Percentiles rank a stretch among this genome's conserved stretches.
Conservation (phyloP, 2,888 invertebrate species). For the Synanthedon myopaeformis region DNA sequence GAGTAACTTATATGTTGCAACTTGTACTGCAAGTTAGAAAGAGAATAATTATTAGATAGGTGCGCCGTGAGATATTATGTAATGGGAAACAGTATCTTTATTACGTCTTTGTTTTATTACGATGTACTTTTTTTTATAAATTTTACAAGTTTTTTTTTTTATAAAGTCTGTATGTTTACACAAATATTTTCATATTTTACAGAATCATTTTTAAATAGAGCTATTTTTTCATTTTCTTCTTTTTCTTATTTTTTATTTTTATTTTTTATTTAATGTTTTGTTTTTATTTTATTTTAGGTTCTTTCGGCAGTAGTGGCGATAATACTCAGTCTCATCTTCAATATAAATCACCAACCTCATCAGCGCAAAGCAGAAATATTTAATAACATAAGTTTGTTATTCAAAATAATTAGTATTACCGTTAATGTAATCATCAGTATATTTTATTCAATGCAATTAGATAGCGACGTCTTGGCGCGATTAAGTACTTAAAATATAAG, state of each 20-base stretch:
- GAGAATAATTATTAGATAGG: too few relatives aligned
- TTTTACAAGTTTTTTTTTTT: too few relatives aligned
- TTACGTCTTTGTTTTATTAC: too few relatives aligned
- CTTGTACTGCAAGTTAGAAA: too few relatives aligned
- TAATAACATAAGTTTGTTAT: conserved; percentile 70
- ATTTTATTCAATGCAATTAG: conserved; percentile 68
- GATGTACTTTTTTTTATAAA: too few relatives aligned
- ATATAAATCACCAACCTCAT: conserved; percentile 73
- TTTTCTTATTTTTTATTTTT: conserved; percentile 13
- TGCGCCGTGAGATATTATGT: too few relatives aligned
- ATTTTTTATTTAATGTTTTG: conserved; percentile 22
- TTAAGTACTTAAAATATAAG: neutral
- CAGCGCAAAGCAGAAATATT: conserved; percentile 70
- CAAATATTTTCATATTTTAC: neutral
- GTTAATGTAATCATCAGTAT: conserved; percentile 73
- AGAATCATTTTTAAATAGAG: conserved; percentile 5
- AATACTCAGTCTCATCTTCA: conserved; percentile 68
- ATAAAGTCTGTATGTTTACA: neutral
- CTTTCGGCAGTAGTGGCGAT: conserved; percentile 72
- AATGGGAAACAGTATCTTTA: too few relatives aligned
- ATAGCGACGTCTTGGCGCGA: conserved; percentile 9
- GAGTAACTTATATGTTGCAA: too few relatives aligned
- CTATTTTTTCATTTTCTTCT: conserved; percentile 13
- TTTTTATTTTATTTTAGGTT: conserved; percentile 54
- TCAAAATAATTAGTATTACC: conserved; percentile 71